Evolutionary conservation across 2,888 invertebrate species (phyloP).

Genomic region (Athalia rosae): DNA sequence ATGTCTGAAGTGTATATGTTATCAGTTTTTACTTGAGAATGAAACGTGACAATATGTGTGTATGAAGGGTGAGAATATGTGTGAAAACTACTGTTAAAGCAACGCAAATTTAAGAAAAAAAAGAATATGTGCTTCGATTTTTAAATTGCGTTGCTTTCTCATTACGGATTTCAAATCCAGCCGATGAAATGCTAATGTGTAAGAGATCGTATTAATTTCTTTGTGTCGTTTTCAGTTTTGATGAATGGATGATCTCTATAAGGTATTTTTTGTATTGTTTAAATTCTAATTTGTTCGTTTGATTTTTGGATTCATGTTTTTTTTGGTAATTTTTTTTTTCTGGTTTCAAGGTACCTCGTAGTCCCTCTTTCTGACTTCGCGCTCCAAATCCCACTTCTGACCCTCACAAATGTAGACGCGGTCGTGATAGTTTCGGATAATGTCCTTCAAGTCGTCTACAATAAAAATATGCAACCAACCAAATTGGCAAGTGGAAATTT

Average conservation of each 20-base stretch:
- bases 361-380: constrained; percentile 99
- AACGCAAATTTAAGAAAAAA: constrained; percentile 47
- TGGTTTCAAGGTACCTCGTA: constrained; percentile 91
- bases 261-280: constrained; percentile 53
- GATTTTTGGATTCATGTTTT: constrained; percentile 46
- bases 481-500: no score
- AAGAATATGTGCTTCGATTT: no score
- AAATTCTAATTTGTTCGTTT: not conserved
- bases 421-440: constrained; percentile 97
- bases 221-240: constrained; percentile 40
- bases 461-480: constrained; percentile 61
- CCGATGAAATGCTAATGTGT: no score
- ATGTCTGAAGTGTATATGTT: no score
- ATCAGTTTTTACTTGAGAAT: no score
- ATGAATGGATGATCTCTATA: constrained; percentile 44
- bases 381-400: constrained; percentile 99
- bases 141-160: constrained; percentile 49
- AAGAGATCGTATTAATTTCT: no score
- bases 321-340: constrained; percentile 47
- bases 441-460: constrained; percentile 92
- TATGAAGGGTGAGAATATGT: not conserved
- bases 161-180: no score
- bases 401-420: constrained; percentile 98
- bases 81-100: constrained; percentile 28
- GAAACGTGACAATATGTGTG: no score